Base-by-base conservation (phyloP, 2,797 vertebrate species). In the Austrolebias charrua region DNA sequence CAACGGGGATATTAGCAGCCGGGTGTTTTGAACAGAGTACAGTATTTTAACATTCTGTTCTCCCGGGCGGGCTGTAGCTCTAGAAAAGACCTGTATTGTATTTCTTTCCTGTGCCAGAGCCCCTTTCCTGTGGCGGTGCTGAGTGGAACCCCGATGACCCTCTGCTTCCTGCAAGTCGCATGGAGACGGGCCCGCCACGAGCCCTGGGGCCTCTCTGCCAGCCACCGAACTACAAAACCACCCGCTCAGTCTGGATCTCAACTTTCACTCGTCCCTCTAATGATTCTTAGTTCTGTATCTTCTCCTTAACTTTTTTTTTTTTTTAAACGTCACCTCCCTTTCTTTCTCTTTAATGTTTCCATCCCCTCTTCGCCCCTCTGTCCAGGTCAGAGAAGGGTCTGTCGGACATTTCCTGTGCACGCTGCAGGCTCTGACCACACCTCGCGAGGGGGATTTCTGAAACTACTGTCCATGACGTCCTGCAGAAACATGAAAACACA, bases 91-190 rank as follows among this genome's bases (percentile, higher is more conserved):
- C 85, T 86, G 93, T 92, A 94, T 95, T 95, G 94, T 94, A 93
- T 94, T 94, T 95, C 94, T 95, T 95, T 95, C 93, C 93, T 94
- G 92, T 92, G 93, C 93, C 92, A 94, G 92, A 94, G 91, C 89
- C 83, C 80, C 86, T 91, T 96, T 96, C 94, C 95, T 93, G 94
- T 86, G 85, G 89, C 71, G 83, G 91, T 92, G 90, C 87, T 82
- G 90, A 92, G 92, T 92, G 93, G 90, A 91, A 86, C 68, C 76
- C 82, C 15, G 89, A 92, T 94, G 94, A 95, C 95, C 94, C 91
- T 88, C 87, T 66, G 88, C 90, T 95, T 95, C 95, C 94, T 95
- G 93, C 82, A 89, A 92, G 92, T 89, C 88, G 91, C 92, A 93
- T 90, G 91, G 90, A 93, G 93, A 88, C 45, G 53, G 67, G 86